phyloP scores from a whole-genome alignment of 2,113 vertebrate species.

The Channa argus region DNA sequence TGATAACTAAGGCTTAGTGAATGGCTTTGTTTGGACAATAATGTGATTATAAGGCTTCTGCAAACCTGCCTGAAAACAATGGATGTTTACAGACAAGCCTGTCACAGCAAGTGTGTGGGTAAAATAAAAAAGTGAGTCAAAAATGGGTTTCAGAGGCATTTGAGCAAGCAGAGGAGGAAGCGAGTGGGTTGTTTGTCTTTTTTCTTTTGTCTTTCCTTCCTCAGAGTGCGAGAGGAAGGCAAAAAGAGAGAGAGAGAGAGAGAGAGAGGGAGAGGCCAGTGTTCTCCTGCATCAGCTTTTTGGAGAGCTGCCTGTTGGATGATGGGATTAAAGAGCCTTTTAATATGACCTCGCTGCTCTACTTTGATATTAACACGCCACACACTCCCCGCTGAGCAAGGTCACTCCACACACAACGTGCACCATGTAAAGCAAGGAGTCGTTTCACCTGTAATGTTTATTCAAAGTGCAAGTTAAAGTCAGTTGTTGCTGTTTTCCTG shows the following conservation, averaged over 20 bases:
- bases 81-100: constrained; percentile 57
- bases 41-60: constrained; percentile 53
- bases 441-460: constrained; percentile 10
- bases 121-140: constrained; percentile 29
- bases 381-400: constrained; percentile 40
- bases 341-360: constrained; percentile 62
- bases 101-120: constrained; percentile 22
- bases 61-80: constrained; percentile 46
- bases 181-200: constrained; percentile 32
- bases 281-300: constrained; percentile 67
- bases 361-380: constrained; percentile 60
- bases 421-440: constrained; percentile 39
- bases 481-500: background rate
- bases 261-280: constrained; percentile 3
- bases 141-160: constrained; percentile 51
- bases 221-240: background rate
- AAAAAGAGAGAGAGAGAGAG: constrained; percentile 1
- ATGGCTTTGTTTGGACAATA: constrained; percentile 58
- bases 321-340: constrained; percentile 76
- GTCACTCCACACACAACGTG: constrained; percentile 48
- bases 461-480: background rate
- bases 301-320: constrained; percentile 70
- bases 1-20: constrained; percentile 47
- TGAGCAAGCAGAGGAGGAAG: constrained; percentile 41
- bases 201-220: no score